Conservation (phyloP, 2,797 vertebrate genomes). For the Esox masquinongy region DNA sequence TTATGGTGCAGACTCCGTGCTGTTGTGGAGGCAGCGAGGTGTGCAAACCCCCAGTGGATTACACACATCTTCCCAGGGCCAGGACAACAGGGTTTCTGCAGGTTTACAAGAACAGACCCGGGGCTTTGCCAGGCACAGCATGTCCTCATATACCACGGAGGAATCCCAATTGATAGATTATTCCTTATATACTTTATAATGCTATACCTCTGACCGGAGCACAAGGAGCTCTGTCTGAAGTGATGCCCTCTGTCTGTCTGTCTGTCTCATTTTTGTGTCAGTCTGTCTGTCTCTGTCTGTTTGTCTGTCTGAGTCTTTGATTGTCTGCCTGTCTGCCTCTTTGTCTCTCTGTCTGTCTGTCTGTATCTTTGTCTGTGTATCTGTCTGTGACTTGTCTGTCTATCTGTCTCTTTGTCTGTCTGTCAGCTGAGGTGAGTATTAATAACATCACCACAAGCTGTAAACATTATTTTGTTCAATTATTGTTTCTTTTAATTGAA, state of each 20-base stretch:
- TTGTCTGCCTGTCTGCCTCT: no score
- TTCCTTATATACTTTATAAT: no score
- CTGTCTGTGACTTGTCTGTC: no score
- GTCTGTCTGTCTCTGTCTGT: no score
- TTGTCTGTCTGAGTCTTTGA: no score
- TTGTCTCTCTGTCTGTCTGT: no score
- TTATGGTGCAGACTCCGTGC: neutral
- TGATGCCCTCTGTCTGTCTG: no score
- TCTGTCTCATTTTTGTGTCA: no score
- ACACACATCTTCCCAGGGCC: slow-evolving; percentile 54
- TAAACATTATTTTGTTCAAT: neutral
- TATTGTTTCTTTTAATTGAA: neutral
- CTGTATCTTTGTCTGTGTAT: no score
- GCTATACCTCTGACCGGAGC: no score
- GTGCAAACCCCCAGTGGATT: slow-evolving; percentile 61
- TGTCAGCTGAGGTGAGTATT: neutral
- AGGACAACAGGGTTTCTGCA: slow-evolving; percentile 55
- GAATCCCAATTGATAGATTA: no score
- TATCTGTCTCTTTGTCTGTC: neutral
- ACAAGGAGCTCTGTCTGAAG: no score
- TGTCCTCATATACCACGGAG: slow-evolving; percentile 45
- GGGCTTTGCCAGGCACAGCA: slow-evolving; percentile 24
- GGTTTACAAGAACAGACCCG: slow-evolving; percentile 37
- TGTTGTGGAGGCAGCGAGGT: slow-evolving; percentile 53
- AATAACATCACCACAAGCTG: neutral